These are phyloP conservation scores for Dichetophora obliterata DNA, from an alignment of 2,888 invertebrate species.

Conservation along the genomic window DNA sequence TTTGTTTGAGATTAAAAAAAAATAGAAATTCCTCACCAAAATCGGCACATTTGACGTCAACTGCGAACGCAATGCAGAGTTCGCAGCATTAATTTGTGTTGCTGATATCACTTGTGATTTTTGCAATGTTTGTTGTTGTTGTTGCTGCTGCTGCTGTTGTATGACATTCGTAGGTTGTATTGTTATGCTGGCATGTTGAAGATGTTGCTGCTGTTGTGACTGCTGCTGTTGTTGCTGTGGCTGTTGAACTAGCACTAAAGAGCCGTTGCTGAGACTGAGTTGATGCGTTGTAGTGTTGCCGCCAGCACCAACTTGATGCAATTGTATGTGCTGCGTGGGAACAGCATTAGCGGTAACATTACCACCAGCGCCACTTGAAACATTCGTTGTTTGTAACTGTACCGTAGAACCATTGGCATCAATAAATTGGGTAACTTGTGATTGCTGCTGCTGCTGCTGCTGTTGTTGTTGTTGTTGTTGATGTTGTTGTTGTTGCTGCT, in stretches of 20 bases:
- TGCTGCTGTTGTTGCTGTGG: conserved; percentile 53
- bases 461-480: conserved; percentile 39
- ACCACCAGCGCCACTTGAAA: conserved; percentile 28
- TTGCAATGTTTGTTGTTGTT: conserved; percentile 46
- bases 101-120: conserved; percentile 57
- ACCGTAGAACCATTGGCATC: conserved; percentile 59
- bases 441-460: conserved; percentile 46
- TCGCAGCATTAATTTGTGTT: conserved; percentile 64
- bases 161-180: conserved; percentile 67
- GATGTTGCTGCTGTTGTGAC: conserved; percentile 53
- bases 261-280: conserved; percentile 67
- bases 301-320: conserved; percentile 55
- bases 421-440: conserved; percentile 53
- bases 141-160: conserved; percentile 55
- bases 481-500: conserved; percentile 57
- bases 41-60: conserved; percentile 74
- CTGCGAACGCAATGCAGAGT: conserved; percentile 67
- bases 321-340: conserved; percentile 56
- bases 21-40: conserved; percentile 72
- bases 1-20: neutral
- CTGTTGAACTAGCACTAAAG: conserved; percentile 66
- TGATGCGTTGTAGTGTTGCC: conserved; percentile 62
- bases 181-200: conserved; percentile 63
- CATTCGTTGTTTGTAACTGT: conserved; percentile 55
- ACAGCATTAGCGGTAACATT: neutral